Conservation (phyloP, 1,140 invertebrate genomes). For the Uloborus diversus region DNA sequence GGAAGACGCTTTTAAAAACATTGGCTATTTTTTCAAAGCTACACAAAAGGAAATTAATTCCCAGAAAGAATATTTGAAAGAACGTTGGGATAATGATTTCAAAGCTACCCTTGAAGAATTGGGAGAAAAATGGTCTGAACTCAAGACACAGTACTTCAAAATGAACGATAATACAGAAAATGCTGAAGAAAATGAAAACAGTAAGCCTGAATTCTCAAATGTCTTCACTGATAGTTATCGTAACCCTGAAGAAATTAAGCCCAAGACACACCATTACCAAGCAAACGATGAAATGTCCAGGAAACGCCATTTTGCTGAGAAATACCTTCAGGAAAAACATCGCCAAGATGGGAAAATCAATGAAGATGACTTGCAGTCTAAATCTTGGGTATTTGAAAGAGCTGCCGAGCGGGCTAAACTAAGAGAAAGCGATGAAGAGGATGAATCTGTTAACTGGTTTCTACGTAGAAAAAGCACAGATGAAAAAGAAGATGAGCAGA, state of each 20-base stretch:
- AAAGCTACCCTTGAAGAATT: slow-evolving; percentile 4
- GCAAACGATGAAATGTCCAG: neutral
- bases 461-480: neutral
- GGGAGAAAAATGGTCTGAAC: slow-evolving; percentile 4
- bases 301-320: neutral
- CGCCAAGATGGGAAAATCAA: neutral
- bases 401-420: slow-evolving; percentile 15
- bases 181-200: neutral
- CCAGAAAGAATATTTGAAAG: neutral
- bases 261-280: neutral
- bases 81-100: slow-evolving; percentile 4
- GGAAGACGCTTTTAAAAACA: neutral
- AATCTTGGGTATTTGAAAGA: slow-evolving; percentile 19
- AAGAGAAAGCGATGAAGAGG: neutral
- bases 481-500: neutral
- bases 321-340: neutral
- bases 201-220: neutral
- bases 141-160: slow-evolving; percentile 3
- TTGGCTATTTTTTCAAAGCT: slow-evolving; percentile 19
- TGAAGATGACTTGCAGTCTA: neutral
- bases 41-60: slow-evolving; percentile 21
- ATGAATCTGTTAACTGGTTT: neutral
- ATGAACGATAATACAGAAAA: neutral
- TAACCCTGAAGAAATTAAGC: neutral
- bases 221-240: neutral